Evolutionary conservation across 2,888 invertebrate species (phyloP), one percentile per base, ranked within the genome.

Genomic region (Prenolepis imparis): DNA sequence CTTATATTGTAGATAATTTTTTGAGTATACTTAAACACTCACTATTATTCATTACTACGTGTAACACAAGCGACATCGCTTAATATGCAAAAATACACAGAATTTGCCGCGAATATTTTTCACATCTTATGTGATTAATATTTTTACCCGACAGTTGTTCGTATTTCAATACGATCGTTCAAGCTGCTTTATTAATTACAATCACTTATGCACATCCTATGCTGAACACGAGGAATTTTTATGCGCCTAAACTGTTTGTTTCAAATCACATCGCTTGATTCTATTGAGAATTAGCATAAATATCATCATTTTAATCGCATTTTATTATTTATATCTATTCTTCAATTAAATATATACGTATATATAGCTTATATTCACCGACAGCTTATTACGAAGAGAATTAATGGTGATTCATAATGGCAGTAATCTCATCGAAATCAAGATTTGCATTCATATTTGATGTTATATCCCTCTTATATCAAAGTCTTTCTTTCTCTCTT

Each of bases 21-120:
- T 63, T 75, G 32, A 55, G 61, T 72, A 68, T 67, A 84, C 15
- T 68, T 73, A 83, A n/a, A 28, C n/a, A 84, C 32, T 28, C 64
- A 83, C 57, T 83, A 73, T 77, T 80, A 80, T 80, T 85, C 81
- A 84, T 75, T 82, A 81, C 83, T 86, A 86, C 80, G 80, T 83
- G 72, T 84, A 86, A 84, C 77, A 87, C 68, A 84, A 78, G 66
- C 83, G 83, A 86, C 78, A 81, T 89, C 73, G 78, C 85, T 84
- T 77, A 86, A 85, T 89, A 84, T 88, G 89, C 74, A 89, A 89
- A 89, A 89, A 89, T 88, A 89, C 89, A 70, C 66, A 74, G 84
- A 75, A 84, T 84, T 70, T 64, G 57, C 41, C 70, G 48, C 48
- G 11, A 64, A 63, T 61, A n/a, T 52, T 41, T 73, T 32, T n/a